Conservation (phyloP, 2,888 invertebrate species). For the Silvanus unidentatus region DNA sequence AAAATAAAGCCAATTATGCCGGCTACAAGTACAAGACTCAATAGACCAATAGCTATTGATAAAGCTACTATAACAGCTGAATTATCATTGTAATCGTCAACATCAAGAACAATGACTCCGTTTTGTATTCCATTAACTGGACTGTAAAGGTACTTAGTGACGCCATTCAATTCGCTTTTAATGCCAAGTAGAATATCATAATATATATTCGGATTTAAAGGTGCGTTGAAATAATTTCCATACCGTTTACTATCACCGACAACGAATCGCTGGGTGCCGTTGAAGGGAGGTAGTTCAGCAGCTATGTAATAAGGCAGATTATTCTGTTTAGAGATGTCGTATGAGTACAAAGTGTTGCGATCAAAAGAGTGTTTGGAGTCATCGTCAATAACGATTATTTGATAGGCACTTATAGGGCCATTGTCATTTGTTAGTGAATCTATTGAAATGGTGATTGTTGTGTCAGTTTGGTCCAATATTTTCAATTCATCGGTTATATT, state of each 20-base stretch:
- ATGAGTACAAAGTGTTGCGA: slow-evolving; percentile 56
- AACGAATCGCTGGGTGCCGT: slow-evolving; percentile 54
- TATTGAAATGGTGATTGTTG: slow-evolving; percentile 61
- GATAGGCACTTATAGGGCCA: slow-evolving; percentile 72
- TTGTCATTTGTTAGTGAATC: slow-evolving; percentile 65
- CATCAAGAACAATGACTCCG: slow-evolving; percentile 50
- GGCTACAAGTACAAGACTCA: slow-evolving; percentile 58
- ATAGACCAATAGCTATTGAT: slow-evolving; percentile 63
- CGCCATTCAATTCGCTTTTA: slow-evolving; percentile 60
- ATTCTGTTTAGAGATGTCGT: slow-evolving; percentile 59
- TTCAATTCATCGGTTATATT: slow-evolving; percentile 25
- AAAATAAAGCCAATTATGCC: slow-evolving; percentile 60
- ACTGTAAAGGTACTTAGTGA: slow-evolving; percentile 62
- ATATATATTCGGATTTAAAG: slow-evolving; percentile 56
- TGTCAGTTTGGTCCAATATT: slow-evolving; percentile 56
- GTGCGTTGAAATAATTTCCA: slow-evolving; percentile 71
- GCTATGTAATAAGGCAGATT: slow-evolving; percentile 76
- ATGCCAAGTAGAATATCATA: slow-evolving; percentile 67
- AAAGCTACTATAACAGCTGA: slow-evolving; percentile 43
- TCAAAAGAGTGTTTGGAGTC: slow-evolving; percentile 59
- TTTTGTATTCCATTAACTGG: slow-evolving; percentile 35
- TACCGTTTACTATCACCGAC: slow-evolving; percentile 72
- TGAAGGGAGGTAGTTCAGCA: slow-evolving; percentile 63
- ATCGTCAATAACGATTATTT: slow-evolving; percentile 67
- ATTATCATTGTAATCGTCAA: slow-evolving; percentile 45